phyloP scores from a whole-genome alignment of 2,888 invertebrate genomes.

The Acrobasis consociella region DNA sequence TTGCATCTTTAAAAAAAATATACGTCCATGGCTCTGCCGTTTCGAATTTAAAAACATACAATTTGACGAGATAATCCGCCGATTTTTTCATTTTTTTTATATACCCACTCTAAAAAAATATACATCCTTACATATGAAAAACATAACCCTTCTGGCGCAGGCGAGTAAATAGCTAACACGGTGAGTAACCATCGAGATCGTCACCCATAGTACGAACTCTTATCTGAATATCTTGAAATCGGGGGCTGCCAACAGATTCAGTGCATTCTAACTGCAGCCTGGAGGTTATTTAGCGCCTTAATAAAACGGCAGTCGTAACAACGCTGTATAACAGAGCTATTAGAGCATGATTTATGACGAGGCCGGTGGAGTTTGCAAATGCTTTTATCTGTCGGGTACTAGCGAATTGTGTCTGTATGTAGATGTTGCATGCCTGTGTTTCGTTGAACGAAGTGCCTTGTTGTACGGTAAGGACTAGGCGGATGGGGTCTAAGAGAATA shows the following conservation, averaged over 20 bases:
- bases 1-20: too few relatives aligned
- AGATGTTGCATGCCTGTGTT: too few relatives aligned
- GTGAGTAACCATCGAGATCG: not conserved
- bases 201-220: not conserved
- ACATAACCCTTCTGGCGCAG: not conserved
- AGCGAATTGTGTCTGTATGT: too few relatives aligned
- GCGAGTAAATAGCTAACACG: not conserved
- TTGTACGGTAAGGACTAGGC: too few relatives aligned
- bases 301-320: conserved; percentile 15
- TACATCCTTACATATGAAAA: too few relatives aligned
- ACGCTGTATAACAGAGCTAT: conserved; percentile 17
- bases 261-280: conserved; percentile 17
- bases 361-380: not conserved
- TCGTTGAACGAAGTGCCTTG: too few relatives aligned
- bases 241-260: conserved; percentile 47
- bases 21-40: too few relatives aligned
- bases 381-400: conserved; percentile 10
- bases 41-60: too few relatives aligned
- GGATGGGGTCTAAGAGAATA: too few relatives aligned
- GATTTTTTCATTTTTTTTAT: too few relatives aligned
- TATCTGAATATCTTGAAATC: conserved; percentile 40
- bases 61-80: too few relatives aligned
- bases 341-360: conserved; percentile 4
- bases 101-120: too few relatives aligned
- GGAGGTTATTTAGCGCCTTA: conserved; percentile 16